Conservation (phyloP, 2,888 invertebrate genomes). For the Cryptus armator region DNA sequence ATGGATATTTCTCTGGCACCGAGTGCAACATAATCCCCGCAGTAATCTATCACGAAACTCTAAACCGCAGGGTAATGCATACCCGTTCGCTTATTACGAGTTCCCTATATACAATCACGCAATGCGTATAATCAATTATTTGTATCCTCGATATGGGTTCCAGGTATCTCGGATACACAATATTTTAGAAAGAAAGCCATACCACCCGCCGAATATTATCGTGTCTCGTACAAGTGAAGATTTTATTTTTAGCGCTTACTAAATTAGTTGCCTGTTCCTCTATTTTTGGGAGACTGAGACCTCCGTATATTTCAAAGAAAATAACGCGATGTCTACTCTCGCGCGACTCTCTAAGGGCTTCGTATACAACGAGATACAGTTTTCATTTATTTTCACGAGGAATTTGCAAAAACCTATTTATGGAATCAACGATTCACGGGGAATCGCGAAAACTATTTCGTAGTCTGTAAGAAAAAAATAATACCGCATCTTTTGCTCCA, state of each 20-base stretch:
- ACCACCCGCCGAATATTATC: constrained; percentile 76
- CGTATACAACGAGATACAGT: not conserved
- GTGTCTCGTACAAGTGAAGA: constrained; percentile 75
- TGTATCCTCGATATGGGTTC: constrained; percentile 5
- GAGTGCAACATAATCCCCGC: constrained; percentile 59
- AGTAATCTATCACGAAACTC: constrained; percentile 65
- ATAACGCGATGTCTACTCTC: constrained; percentile 56
- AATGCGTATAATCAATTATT: constrained; percentile 66
- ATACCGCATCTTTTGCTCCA: not conserved
- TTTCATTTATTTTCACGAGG: constrained; percentile 37
- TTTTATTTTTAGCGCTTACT: constrained; percentile 83
- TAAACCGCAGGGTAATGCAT: constrained; percentile 52
- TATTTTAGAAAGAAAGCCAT: constrained; percentile 60
- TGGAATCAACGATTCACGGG: not conserved
- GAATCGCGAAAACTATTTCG: not conserved
- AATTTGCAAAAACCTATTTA: constrained; percentile 3
- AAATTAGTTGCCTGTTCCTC: constrained; percentile 81
- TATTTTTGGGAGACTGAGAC: constrained; percentile 80
- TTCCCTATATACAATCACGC: constrained; percentile 36
- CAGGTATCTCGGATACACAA: constrained; percentile 13
- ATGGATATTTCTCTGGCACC: constrained; percentile 49
- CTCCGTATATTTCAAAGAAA: constrained; percentile 77
- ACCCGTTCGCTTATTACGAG: constrained; percentile 50
- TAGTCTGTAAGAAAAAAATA: not conserved
- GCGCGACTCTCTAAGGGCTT: constrained; percentile 38